Base-by-base conservation (phyloP, 2,888 invertebrate species). In the Taphrorychus bicolor region DNA sequence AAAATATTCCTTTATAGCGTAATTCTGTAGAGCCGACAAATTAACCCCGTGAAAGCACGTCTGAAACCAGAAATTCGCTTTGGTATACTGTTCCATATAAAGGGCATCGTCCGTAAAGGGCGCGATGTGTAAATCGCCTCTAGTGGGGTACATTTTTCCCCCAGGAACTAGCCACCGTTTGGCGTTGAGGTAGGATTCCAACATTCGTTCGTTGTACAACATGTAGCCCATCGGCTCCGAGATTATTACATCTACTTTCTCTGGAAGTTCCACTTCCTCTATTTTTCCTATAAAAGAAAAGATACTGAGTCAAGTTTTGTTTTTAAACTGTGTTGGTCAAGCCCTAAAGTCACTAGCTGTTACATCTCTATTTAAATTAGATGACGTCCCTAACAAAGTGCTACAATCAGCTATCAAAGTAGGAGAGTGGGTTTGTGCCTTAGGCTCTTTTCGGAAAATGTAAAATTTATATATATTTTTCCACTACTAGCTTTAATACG, bases 151-250 rank as follows among this genome's bases (percentile, higher is more conserved):
- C 98, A 99, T 98, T 84, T 94, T 94, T 61, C 97, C 97, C 65
- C 86, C 88, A 18, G 94, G 93, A 82, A 92, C 92, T 41, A 98
- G 86, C 96, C 98, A 99, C 82, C 98, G 98, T 79, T 98, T 96
- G 2, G 98, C 98, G 85, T 98, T 98, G 69, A 99, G 85, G 84
- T 96, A 99, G 0, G 97, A 97, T 84, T 99, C 99, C 74, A 99
- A 85, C 99, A 99, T 99, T 71, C 98, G 87, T 82, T 99, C 98
- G 84, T 99, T 99, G 82, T 97, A 97, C 63, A 99, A 84, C 98
- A 99, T 98, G 82, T 99, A 99, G n/a, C 98, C 98, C 98, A 99
- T 99, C 0, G 98, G 98, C 84, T 99, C 99, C 1, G 97, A 98
- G 74, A 99, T 95, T 76, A 99, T 98, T 48, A 97, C 91, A 84